Evolutionary conservation across 2,888 invertebrate species (phyloP).

Genomic region (Drosophila histrio): DNA sequence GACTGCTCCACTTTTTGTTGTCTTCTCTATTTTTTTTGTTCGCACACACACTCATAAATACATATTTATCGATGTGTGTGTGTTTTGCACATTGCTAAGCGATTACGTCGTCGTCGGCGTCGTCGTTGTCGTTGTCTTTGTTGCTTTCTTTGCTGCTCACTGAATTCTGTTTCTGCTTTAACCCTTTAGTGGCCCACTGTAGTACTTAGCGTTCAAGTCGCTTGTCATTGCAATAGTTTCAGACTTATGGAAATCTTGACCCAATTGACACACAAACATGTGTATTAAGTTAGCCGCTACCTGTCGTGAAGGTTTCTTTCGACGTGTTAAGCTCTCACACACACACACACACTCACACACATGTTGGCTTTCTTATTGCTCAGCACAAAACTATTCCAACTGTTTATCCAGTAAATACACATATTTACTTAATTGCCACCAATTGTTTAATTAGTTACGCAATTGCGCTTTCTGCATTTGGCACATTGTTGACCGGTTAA

Average conservation of each 20-base stretch:
- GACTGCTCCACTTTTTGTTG: conserved; percentile 60
- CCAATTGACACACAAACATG: conserved; percentile 46
- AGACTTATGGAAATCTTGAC: conserved; percentile 64
- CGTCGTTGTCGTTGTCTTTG: conserved; percentile 41
- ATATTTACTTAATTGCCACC: conserved; percentile 64
- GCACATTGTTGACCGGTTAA: conserved; percentile 43
- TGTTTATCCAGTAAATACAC: conserved; percentile 46
- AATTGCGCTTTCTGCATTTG: conserved; percentile 42
- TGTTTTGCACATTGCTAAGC: conserved; percentile 68
- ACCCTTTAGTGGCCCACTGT: conserved; percentile 51
- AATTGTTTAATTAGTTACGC: conserved; percentile 80
- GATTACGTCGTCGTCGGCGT: conserved; percentile 71
- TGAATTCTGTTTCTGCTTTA: conserved; percentile 55
- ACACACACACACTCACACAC: background rate
- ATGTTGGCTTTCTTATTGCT: conserved; percentile 37
- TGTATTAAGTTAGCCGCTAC: conserved; percentile 7
- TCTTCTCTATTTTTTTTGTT: conserved; percentile 29
- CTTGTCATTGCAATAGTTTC: conserved; percentile 31
- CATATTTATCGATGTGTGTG: conserved; percentile 12
- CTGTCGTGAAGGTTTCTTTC: conserved; percentile 33
- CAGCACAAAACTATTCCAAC: conserved; percentile 53
- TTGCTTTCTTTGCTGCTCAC: conserved; percentile 48
- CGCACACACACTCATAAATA: conserved; percentile 12
- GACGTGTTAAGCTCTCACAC: conserved; percentile 16
- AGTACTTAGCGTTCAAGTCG: background rate